A percentile compares a stretch with the other conserved stretches of the same genome.
These are phyloP conservation scores for Protomyctophum bolini DNA, from an alignment of 2,113 vertebrate genomes.

Conservation along the genomic window DNA sequence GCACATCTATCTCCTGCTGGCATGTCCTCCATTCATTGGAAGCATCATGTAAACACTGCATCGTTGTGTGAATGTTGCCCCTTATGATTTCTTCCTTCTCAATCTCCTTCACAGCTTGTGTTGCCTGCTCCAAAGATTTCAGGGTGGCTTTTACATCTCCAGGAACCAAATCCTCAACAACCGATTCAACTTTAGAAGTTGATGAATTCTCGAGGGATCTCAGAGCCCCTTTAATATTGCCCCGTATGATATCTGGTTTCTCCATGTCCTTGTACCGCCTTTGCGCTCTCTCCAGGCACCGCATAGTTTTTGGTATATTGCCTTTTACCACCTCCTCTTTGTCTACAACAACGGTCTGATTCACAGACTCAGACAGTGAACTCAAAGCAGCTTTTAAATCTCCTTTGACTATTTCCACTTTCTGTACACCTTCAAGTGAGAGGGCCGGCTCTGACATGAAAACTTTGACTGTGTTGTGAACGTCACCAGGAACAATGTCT, in stretches of 20 bases:
- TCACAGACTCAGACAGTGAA: slow-evolving; percentile 83
- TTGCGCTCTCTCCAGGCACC: slow-evolving; percentile 81
- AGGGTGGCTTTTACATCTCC: slow-evolving; percentile 85
- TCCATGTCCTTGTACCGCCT: slow-evolving; percentile 75
- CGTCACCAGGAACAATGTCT: slow-evolving; percentile 88
- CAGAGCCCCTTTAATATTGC: slow-evolving; percentile 83
- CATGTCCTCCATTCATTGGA: slow-evolving; percentile 71
- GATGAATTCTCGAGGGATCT: slow-evolving; percentile 85
- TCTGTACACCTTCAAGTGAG: slow-evolving; percentile 70
- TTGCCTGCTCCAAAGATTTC: slow-evolving; percentile 82
- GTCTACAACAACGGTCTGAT: slow-evolving; percentile 79
- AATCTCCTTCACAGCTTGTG: slow-evolving; percentile 73
- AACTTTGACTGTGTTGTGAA: slow-evolving; percentile 82
- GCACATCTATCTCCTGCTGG: slow-evolving; percentile 70
- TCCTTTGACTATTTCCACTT: slow-evolving; percentile 84
- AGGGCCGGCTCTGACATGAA: slow-evolving; percentile 83
- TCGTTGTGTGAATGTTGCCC: slow-evolving; percentile 72
- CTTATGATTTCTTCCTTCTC: slow-evolving; percentile 78
- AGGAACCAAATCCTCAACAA: slow-evolving; percentile 81
- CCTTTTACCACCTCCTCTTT: slow-evolving; percentile 86
- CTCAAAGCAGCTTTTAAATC: slow-evolving; percentile 84
- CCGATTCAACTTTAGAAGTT: slow-evolving; percentile 76
- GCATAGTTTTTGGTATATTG: slow-evolving; percentile 79
- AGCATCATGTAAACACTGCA: slow-evolving; percentile 71
- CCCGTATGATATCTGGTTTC: slow-evolving; percentile 80